Conservation (phyloP, 2,797 vertebrate genomes). For the Phalloptychus januarius region DNA sequence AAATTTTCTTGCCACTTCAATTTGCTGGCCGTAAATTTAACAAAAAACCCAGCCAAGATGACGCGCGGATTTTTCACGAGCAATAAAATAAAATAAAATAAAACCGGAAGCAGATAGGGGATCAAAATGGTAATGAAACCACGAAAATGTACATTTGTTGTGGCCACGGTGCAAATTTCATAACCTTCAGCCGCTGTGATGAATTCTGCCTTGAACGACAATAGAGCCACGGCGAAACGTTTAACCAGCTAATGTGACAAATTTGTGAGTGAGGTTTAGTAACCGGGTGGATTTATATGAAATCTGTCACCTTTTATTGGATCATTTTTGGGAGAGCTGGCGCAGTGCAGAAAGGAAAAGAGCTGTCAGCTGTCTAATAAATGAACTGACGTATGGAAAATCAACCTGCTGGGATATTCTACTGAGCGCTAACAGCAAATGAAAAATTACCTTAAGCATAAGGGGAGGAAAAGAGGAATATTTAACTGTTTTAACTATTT, state of each 20-base stretch:
- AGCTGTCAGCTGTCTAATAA: slow-evolving; percentile 10
- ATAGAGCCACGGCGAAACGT: neutral
- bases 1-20: slow-evolving; percentile 82
- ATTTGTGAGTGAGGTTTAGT: slow-evolving; percentile 9
- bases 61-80: slow-evolving; percentile 63
- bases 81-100: neutral
- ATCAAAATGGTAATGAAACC: slow-evolving; percentile 39
- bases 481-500: no score
- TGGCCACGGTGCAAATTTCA: slow-evolving; percentile 8
- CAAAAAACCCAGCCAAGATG: slow-evolving; percentile 69
- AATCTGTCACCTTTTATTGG: slow-evolving; percentile 10
- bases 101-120: slow-evolving; percentile 59
- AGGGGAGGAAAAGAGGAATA: neutral
- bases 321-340: slow-evolving; percentile 4
- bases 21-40: slow-evolving; percentile 74
- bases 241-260: slow-evolving; percentile 5
- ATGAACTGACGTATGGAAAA: slow-evolving; percentile 3
- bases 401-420: neutral
- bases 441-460: neutral
- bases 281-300: slow-evolving; percentile 9
- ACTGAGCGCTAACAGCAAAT: neutral
- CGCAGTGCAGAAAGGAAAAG: neutral
- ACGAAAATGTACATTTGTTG: slow-evolving; percentile 24
- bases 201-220: neutral
- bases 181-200: slow-evolving; percentile 12